Conservation (phyloP, 2,888 invertebrate species). For the Drosophila mimica region DNA sequence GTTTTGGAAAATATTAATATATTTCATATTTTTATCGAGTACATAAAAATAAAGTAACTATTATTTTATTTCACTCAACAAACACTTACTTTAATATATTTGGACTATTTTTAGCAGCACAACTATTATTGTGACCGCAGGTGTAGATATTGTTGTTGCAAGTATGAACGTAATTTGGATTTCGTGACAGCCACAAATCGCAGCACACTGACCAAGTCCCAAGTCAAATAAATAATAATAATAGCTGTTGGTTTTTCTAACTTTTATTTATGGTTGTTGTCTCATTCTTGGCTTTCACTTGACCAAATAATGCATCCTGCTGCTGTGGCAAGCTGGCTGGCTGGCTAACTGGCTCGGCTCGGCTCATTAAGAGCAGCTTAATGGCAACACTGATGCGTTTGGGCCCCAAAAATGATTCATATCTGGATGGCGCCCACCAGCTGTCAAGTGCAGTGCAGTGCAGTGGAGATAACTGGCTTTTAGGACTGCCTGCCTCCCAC, state of each 20-base stretch:
- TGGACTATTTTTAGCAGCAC: neutral
- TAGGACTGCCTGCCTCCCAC: constrained; percentile 36
- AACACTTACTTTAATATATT: neutral
- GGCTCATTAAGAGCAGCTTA: constrained; percentile 46
- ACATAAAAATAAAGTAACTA: neutral
- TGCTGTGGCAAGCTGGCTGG: constrained; percentile 16
- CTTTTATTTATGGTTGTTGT: constrained; percentile 1
- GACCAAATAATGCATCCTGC: constrained; percentile 6
- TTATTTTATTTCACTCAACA: neutral
- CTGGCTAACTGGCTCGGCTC: constrained; percentile 16
- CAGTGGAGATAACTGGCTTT: constrained; percentile 46
- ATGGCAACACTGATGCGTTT: constrained; percentile 10
- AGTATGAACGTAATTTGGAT: constrained; percentile 50
- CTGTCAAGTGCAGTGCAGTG: constrained; percentile 39
- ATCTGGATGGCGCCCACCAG: constrained; percentile 49
- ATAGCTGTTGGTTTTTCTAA: constrained; percentile 1
- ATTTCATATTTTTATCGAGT: neutral
- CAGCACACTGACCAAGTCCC: constrained; percentile 64
- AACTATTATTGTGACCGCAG: neutral
- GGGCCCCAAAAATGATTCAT: constrained; percentile 43
- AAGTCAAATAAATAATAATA: constrained; percentile 43
- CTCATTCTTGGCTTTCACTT: constrained; percentile 49
- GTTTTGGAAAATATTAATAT: neutral
- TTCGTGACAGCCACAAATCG: constrained; percentile 50
- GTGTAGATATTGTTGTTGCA: constrained; percentile 8